A percentile compares a stretch with the other conserved stretches of the same genome.
phyloP scores from a whole-genome alignment of 2,113 vertebrate species.

The Morone saxatilis region DNA sequence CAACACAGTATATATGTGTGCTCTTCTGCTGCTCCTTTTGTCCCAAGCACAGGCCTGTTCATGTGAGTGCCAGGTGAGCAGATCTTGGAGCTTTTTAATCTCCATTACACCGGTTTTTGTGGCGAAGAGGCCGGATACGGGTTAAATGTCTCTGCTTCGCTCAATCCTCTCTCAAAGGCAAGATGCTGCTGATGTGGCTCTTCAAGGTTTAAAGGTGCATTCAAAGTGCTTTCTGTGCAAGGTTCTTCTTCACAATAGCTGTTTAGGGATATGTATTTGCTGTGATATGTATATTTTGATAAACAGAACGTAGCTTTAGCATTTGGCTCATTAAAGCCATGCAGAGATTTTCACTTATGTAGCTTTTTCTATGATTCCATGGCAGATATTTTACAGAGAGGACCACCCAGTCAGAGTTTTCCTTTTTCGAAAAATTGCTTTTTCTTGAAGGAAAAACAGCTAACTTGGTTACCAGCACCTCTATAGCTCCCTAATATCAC shows the following conservation, averaged over 20 bases:
- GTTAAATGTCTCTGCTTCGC: constrained; percentile 51
- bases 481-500: neutral
- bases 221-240: constrained; percentile 68
- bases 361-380: constrained; percentile 4
- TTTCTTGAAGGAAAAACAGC: too few species aligned
- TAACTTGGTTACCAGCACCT: neutral
- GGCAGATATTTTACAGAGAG: neutral
- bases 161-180: constrained; percentile 59
- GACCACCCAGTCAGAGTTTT: neutral
- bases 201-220: constrained; percentile 55
- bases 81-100: constrained; percentile 70
- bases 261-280: constrained; percentile 56
- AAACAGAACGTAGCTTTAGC: constrained; percentile 13
- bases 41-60: constrained; percentile 15
- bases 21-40: constrained; percentile 43
- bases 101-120: constrained; percentile 42
- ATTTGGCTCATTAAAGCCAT: constrained; percentile 11
- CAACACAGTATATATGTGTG: constrained; percentile 33
- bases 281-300: constrained; percentile 42
- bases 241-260: constrained; percentile 40
- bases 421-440: neutral
- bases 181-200: constrained; percentile 74
- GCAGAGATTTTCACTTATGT: neutral
- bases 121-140: constrained; percentile 36
- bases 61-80: constrained; percentile 65